A percentile compares a stretch with the other conserved stretches of the same genome.
Conservation (phyloP, 2,888 invertebrate species). For the Drosophila niveifrons region DNA sequence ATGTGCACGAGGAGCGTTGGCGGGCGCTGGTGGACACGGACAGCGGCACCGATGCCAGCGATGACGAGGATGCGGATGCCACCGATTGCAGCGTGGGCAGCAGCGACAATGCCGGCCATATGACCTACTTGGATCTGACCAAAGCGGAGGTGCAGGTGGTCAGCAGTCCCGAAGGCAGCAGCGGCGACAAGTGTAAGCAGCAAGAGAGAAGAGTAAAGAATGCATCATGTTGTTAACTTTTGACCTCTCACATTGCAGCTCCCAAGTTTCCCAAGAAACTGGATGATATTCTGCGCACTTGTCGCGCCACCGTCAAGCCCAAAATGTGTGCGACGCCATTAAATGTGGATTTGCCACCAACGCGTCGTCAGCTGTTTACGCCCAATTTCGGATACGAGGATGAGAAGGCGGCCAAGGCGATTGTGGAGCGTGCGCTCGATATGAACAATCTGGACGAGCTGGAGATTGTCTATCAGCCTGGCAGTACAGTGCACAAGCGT, state of each 20-base stretch:
- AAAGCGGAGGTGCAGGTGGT: slow-evolving; percentile 77
- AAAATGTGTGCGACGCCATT: slow-evolving; percentile 60
- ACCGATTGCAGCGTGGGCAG: slow-evolving; percentile 44
- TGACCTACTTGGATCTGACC: slow-evolving; percentile 83
- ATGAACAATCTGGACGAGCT: slow-evolving; percentile 44
- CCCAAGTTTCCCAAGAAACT: slow-evolving; percentile 65
- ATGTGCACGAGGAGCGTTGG: slow-evolving; percentile 68
- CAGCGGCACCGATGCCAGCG: slow-evolving; percentile 75
- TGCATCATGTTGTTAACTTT: background rate
- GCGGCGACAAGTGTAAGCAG: slow-evolving; percentile 2
- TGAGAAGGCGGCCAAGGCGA: slow-evolving; percentile 40
- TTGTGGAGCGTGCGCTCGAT: slow-evolving; percentile 59
- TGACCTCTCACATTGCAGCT: slow-evolving; percentile 56
- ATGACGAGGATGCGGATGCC: slow-evolving; percentile 73
- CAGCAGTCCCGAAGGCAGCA: slow-evolving; percentile 25
- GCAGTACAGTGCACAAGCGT: slow-evolving; percentile 57
- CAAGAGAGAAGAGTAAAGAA: background rate
- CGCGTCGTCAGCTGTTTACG: slow-evolving; percentile 83
- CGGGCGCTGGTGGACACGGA: slow-evolving; percentile 66
- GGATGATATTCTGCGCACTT: slow-evolving; percentile 76
- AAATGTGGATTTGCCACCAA: slow-evolving; percentile 26
- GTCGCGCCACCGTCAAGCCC: slow-evolving; percentile 69
- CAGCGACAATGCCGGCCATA: slow-evolving; percentile 23
- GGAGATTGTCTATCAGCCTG: slow-evolving; percentile 56
- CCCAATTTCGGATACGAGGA: slow-evolving; percentile 78